A percentile compares a stretch with the other conserved stretches of the same genome.
phyloP scores from a whole-genome alignment of 2,113 vertebrate genomes.

The Crotalus viridis region DNA sequence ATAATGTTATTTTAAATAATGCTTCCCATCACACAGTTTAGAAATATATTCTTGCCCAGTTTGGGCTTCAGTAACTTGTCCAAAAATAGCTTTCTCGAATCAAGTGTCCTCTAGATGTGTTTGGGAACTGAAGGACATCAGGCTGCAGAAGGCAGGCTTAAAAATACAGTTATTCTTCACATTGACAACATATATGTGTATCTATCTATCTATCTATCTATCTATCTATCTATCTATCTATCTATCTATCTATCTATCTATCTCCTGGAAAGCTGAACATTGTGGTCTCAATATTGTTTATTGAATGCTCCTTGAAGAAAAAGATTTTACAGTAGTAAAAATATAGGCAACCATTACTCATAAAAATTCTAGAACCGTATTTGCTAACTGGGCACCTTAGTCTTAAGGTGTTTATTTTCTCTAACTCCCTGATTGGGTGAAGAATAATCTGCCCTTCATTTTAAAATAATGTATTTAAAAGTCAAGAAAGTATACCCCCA shows the following conservation, averaged over 20 bases:
- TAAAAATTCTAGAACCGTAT: conserved; percentile 23
- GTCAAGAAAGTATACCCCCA: neutral
- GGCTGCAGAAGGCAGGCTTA: neutral
- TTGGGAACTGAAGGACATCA: neutral
- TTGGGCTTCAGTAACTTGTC: neutral
- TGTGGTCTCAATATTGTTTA: neutral
- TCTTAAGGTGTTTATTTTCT: neutral
- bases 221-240: no score
- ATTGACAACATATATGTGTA: neutral
- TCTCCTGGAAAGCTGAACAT: neutral
- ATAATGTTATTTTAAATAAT: neutral
- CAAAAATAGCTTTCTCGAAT: neutral
- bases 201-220: no score
- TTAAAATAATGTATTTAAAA: conserved; percentile 2
- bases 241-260: no score
- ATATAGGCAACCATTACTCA: conserved; percentile 31
- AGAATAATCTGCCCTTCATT: conserved; percentile 27
- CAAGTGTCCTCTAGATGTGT: neutral
- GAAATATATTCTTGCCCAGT: neutral
- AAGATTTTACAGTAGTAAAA: conserved; percentile 30
- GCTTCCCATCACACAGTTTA: neutral
- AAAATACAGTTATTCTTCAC: neutral
- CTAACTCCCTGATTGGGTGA: conserved; percentile 15
- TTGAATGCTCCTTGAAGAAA: conserved; percentile 7
- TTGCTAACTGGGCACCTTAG: conserved; percentile 7